These are phyloP conservation scores for Stegophylla sp. DNA, from an alignment of 2,888 invertebrate genomes.

Conservation along the genomic window DNA sequence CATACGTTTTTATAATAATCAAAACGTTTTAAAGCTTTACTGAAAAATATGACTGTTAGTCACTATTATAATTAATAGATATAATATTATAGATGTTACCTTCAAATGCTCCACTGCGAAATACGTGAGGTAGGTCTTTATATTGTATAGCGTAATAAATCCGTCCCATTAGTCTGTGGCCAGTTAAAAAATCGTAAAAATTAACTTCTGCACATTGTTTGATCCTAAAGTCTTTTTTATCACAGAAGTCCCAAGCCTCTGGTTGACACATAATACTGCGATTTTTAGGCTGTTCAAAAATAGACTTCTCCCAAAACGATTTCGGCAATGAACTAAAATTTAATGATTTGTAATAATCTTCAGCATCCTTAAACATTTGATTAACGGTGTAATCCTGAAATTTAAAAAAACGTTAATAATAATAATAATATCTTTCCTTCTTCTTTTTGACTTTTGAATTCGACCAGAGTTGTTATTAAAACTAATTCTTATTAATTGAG, in stretches of 20 bases:
- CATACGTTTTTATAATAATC: no score
- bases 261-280: conserved; percentile 83
- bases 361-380: conserved; percentile 83
- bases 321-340: conserved; percentile 82
- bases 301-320: conserved; percentile 84
- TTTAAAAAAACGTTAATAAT: conserved; percentile 44
- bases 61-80: not conserved
- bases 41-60: no score
- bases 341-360: conserved; percentile 84
- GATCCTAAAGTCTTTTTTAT: conserved; percentile 81
- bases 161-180: conserved; percentile 83
- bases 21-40: no score
- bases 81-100: conserved; percentile 62
- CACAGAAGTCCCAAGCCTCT: conserved; percentile 87
- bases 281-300: conserved; percentile 79
- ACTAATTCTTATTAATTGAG: no score
- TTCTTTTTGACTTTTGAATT: not conserved
- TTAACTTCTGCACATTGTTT: conserved; percentile 77
- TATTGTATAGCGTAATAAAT: conserved; percentile 80
- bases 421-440: not conserved
- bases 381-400: conserved; percentile 74
- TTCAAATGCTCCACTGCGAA: conserved; percentile 71
- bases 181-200: conserved; percentile 67
- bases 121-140: conserved; percentile 74
- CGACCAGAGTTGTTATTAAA: not conserved